Conservation (phyloP, 2,888 invertebrate genomes). For the Cantharis rustica region DNA sequence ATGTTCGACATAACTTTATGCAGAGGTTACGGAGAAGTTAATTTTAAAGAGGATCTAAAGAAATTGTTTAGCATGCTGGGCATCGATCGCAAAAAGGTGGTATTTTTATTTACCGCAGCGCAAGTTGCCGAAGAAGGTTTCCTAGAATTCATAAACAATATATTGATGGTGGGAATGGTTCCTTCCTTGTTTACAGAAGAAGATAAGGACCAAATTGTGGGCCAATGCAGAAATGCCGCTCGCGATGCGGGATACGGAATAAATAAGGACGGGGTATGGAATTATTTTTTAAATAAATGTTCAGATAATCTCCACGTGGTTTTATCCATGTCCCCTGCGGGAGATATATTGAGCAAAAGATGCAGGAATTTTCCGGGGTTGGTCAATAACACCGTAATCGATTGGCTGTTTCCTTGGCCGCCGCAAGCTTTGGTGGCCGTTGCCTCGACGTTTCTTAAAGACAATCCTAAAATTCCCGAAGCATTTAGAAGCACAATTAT, state of each 20-base stretch:
- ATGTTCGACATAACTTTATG: conserved; percentile 81
- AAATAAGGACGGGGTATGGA: conserved; percentile 84
- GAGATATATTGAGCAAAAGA: conserved; percentile 79
- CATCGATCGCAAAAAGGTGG: conserved; percentile 76
- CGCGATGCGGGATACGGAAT: conserved; percentile 72
- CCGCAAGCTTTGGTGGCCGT: conserved; percentile 86
- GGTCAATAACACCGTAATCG: conserved; percentile 89
- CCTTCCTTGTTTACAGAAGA: conserved; percentile 87
- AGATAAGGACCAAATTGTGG: conserved; percentile 82
- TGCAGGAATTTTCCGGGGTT: conserved; percentile 92
- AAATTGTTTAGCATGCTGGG: conserved; percentile 76
- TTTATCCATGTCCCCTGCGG: conserved; percentile 86
- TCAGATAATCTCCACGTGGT: conserved; percentile 89
- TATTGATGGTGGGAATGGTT: conserved; percentile 83
- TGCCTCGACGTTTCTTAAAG: conserved; percentile 80
- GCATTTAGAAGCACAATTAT: conserved; percentile 68
- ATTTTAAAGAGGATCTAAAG: conserved; percentile 88
- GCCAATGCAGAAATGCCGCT: conserved; percentile 70
- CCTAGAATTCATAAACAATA: conserved; percentile 89
- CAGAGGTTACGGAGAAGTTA: conserved; percentile 82
- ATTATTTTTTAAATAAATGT: conserved; percentile 77
- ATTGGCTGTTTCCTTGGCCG: conserved; percentile 96
- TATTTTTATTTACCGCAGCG: conserved; percentile 83
- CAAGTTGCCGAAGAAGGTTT: conserved; percentile 85
- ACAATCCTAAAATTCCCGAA: conserved; percentile 57